These are phyloP conservation scores for Morphnarchus princeps DNA, from an alignment of 2,113 vertebrate species.

Conservation along the genomic window DNA sequence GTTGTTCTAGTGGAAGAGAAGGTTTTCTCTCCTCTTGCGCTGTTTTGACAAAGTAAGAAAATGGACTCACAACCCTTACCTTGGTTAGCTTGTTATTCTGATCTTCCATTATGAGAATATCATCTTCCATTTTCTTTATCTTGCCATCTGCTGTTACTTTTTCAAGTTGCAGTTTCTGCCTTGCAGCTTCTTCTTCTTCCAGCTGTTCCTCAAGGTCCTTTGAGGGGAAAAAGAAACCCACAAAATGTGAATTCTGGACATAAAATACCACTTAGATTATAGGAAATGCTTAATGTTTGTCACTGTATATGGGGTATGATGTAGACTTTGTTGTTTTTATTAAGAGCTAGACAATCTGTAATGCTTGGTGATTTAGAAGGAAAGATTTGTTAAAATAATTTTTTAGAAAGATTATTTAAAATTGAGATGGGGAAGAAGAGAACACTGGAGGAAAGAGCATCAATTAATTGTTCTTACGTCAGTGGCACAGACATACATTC, in stretches of 20 bases:
- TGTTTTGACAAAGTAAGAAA: background rate
- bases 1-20: background rate
- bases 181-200: conserved; percentile 83
- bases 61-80: conserved; percentile 43
- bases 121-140: conserved; percentile 93
- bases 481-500: background rate
- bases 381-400: background rate
- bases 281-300: background rate
- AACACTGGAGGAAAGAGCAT: background rate
- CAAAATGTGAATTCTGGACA: background rate
- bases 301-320: background rate
- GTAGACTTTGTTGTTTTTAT: background rate
- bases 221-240: background rate
- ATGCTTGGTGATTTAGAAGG: background rate
- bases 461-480: background rate
- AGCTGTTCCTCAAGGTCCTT: conserved; percentile 90
- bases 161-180: conserved; percentile 91
- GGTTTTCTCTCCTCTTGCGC: background rate
- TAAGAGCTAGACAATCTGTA: background rate
- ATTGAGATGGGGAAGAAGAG: background rate
- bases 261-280: background rate
- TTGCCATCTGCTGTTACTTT: conserved; percentile 87
- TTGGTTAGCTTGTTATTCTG: conserved; percentile 91
- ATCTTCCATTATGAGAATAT: conserved; percentile 89
- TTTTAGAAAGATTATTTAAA: background rate